Conservation (phyloP, 1,140 invertebrate species). For the Nixonia krombeini region DNA sequence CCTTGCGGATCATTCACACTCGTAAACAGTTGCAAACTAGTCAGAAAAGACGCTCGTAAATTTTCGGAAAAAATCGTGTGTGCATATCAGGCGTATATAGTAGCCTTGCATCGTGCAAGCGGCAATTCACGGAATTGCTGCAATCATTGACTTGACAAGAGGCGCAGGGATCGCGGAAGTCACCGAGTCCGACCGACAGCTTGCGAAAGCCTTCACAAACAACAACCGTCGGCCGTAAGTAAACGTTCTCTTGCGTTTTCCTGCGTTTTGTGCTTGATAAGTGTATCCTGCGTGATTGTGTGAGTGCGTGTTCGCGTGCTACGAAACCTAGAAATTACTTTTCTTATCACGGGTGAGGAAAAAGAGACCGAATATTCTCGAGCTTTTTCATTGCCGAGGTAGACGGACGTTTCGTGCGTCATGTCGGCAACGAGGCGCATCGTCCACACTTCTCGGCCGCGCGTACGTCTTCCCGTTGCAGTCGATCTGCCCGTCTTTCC, state of each 20-base stretch:
- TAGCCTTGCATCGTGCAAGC: not conserved
- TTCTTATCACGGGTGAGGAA: too few species aligned
- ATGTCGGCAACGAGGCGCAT: constrained; percentile 30
- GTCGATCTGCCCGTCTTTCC: too few species aligned
- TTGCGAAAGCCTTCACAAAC: constrained; percentile 69
- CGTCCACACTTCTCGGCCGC: not conserved
- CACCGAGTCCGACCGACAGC: constrained; percentile 58
- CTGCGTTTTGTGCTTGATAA: constrained; percentile 41
- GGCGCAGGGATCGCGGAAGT: constrained; percentile 36
- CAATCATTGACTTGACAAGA: not conserved
- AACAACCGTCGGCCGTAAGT: constrained; percentile 71
- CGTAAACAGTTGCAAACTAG: constrained; percentile 15
- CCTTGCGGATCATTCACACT: constrained; percentile 15
- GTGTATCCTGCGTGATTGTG: constrained; percentile 10
- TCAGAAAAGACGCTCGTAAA: constrained; percentile 8
- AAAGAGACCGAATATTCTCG: constrained; percentile 29
- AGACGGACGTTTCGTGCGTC: constrained; percentile 50
- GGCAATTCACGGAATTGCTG: not conserved
- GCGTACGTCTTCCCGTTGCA: not conserved
- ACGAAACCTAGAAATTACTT: too few species aligned
- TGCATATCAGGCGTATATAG: not conserved
- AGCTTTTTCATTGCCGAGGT: constrained; percentile 12
- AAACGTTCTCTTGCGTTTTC: constrained; percentile 55
- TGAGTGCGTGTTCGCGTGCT: not conserved
- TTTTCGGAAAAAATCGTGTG: not conserved